Evolutionary conservation across 2,888 invertebrate genomes (phyloP), one percentile per base, ranked within the genome.

Genomic region (Ophioninae sp.): DNA sequence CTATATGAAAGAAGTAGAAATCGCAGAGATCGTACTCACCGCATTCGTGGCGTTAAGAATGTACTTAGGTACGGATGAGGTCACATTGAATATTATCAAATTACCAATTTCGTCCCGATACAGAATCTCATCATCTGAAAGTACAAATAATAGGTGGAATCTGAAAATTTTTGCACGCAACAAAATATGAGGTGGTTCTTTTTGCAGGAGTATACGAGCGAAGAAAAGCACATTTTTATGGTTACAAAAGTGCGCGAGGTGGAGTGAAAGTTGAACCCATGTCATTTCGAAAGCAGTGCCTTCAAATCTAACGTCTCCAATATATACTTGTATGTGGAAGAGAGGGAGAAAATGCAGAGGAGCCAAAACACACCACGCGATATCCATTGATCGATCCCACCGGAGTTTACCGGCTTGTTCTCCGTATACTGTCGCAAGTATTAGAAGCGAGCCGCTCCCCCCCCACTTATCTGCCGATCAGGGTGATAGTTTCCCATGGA

Each of bases 91-190:
- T 37, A 95, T 88, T 78, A 95, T 91, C 78, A 96, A 90, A 90
- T 95, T 94, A 7, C 95, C 95, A 83, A 93, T 91, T 41, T 88
- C 90, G 88, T 95, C 95, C 79, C 94, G 94, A 92, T 94, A 96
- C 85, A 96, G 91, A 83, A 96, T 93, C 89, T 95, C 95, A 84
- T 93, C 94, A 88, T 94, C 96, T 96, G 94, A 86, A 87, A 86
- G 81, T n/a, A 59, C 56, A 71, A 77, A 68, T 41, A 17, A 82
- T 44, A 56, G 58, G 37, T 41, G 44, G 10, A 41, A 64, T 10
- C 30, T 44, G 6, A 22, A 63, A 64, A 41, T 10, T 6, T 59
- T 74, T 22, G 23, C 65, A 64, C 59, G 39, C 37, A 69, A 37
- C 6, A 22, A 44, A 64, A 37, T 13, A 39, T 37, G 39, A 17